Base-by-base conservation (phyloP, 1,140 invertebrate genomes). In the Trachelipus rathkii region DNA sequence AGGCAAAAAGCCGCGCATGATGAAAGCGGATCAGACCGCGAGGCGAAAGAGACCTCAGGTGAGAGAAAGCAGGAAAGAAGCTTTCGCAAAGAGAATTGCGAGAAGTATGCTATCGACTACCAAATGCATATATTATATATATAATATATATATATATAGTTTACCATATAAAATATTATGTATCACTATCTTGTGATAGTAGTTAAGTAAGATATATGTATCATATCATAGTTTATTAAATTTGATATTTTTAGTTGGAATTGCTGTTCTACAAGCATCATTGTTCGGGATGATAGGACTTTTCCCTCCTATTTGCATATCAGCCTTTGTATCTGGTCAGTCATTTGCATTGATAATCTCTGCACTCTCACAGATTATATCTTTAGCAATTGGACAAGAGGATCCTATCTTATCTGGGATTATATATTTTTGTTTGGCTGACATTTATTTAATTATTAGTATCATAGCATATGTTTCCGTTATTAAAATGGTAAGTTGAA, bases 341-440 rank as follows among this genome's bases (percentile, higher is more conserved):
- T 93, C 94, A 24, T 85, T 96, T 9, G 94, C 94, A 44, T 95
- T 94, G 0, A 91, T 96, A 79, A 91, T 97, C 82, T 92, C 95
- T 5, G 92, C 95, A 5, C 77, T 94, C 0, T 90, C 92, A 13
- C 91, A 93, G 84, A 91, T 97, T 21, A 85, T 92, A 24, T 92
- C 94, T 0, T 86, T 96, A 0, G 89, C 91, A 75, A 78, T 77
- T 8, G 74, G 68, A 19, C 60, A 77, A 6, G 76, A 73, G 0
- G 72, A 76, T 21, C 73, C 74, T 15, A 46, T 80, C 46, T 50
- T 44, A 45, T 74, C 72, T 9, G 81, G 77, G 11, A 75, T 80
- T 46, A 74, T 79, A 66, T 82, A 73, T 74, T 82, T 82, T 74
- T 15, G 50, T 71, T 75, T 82, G 15, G 81, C 81, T 10, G 79